A percentile compares a stretch with the other conserved stretches of the same genome.
Conservation (phyloP, 1,140 invertebrate genomes). For the Phymastichus coffea region DNA sequence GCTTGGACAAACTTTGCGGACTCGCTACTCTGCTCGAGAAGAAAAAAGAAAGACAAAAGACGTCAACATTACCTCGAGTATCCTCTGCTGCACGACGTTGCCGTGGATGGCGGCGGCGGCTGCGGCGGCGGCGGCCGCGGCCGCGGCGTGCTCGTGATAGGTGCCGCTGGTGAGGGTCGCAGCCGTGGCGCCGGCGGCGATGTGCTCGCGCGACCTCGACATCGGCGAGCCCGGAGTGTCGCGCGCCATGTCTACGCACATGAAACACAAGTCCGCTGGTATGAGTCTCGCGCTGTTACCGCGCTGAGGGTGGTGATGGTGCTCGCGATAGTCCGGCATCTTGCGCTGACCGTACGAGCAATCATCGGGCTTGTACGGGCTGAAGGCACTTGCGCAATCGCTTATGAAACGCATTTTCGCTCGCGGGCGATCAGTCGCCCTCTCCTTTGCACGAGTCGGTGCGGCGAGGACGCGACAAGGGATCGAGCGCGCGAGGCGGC, state of each 20-base stretch:
- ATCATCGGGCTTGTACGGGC: constrained; percentile 26
- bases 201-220: too few relatives aligned
- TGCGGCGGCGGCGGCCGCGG: constrained; percentile 44
- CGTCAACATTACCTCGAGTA: constrained; percentile 58
- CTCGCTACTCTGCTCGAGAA: too few relatives aligned
- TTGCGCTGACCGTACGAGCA: not conserved
- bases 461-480: too few relatives aligned
- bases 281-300: not conserved
- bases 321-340: not conserved
- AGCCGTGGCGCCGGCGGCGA: constrained; percentile 34
- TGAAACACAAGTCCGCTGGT: constrained; percentile 28
- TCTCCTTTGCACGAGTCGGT: too few relatives aligned
- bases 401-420: too few relatives aligned
- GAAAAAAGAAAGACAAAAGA: not conserved
- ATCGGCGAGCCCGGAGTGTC: constrained; percentile 61
- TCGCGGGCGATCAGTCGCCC: too few relatives aligned
- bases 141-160: constrained; percentile 44
- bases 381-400: constrained; percentile 34
- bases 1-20: too few relatives aligned
- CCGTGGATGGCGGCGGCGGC: constrained; percentile 50
- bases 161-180: constrained; percentile 48
- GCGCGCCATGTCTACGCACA: constrained; percentile 60
- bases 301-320: not conserved
- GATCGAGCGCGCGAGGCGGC: too few relatives aligned
- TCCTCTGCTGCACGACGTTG: constrained; percentile 60